Evolutionary conservation across 2,888 invertebrate genomes (phyloP), one percentile per base, ranked within the genome.

Genomic region (Lomographa bimaculata): DNA sequence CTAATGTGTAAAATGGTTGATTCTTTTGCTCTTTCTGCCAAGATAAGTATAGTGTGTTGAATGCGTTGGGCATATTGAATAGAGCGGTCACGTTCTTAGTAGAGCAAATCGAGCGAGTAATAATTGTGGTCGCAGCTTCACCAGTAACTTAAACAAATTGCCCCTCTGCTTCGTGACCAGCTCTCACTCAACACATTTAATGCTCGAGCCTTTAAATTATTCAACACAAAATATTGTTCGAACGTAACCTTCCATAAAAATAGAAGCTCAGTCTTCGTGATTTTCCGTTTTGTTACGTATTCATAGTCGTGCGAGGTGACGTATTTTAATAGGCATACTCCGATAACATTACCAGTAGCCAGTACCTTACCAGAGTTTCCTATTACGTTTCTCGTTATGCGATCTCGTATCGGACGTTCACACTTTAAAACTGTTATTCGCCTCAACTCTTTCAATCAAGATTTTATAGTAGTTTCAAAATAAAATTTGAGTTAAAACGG

Each of bases 31-130:
- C 16, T 38, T 39, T 42, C 48, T 44, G 33, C 42, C 18, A 34
- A 41, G 48, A 44, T 36, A 32, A 38, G 40, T 30, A 30, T 25
- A 40, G 41, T 21, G 42, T 45, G 34, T 34, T 54, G 48, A 50
- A 50, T 47, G 35, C 44, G 32, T 32, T 12, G 30, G 21, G 32
- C 38, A 37, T 46, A 51, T 48, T 46, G 45, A 56, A 58, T 52
- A 54, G 53, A 57, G 60, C 48, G 60, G 57, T 63, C 64, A 64
- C 60, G 53, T 56, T 54, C 41, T 54, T 51, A 45, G 56, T 60
- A 51, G 52, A 54, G 52, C 60, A 64, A 64, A 63, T 59, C 61
- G 62, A 55, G 54, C 50, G 39, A 50, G 52, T 46, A 58, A 59
- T 55, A 50, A 54, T 48, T 56, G 56, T 55, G 50, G 56, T 60